Evolutionary conservation across 2,797 vertebrate genomes (phyloP).

Genomic region (Pantherophis vulpinus): DNA sequence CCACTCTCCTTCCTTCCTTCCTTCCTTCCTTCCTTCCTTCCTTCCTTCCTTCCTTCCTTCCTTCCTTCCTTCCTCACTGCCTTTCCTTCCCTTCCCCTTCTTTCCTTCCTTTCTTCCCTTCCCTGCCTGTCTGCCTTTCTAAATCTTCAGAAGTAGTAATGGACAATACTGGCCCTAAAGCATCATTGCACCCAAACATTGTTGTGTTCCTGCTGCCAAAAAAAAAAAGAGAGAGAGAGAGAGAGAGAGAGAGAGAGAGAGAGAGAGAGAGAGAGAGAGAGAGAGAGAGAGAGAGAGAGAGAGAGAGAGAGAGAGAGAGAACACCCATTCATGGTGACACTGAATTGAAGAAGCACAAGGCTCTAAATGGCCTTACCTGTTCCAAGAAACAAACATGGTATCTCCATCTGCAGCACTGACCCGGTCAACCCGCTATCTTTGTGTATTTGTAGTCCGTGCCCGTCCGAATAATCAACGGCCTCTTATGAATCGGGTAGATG

Average conservation of each 20-base stretch:
- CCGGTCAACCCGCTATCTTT: constrained; percentile 91
- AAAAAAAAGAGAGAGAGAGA: no score
- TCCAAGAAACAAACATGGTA: constrained; percentile 95
- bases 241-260: no score
- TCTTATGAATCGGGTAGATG: constrained; percentile 87
- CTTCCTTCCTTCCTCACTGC: no score
- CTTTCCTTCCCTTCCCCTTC: no score
- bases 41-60: background rate
- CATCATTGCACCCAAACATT: background rate
- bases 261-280: no score
- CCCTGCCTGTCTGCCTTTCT: background rate
- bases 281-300: no score
- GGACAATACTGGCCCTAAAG: background rate
- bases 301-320: no score
- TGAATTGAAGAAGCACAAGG: background rate
- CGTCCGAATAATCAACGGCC: constrained; percentile 88
- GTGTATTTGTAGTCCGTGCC: constrained; percentile 93
- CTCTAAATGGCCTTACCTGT: constrained; percentile 77
- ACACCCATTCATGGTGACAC: background rate
- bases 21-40: no score
- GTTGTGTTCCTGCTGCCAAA: no score
- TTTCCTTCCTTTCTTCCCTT: background rate
- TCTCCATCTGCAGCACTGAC: constrained; percentile 89
- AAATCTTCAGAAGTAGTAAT: background rate
- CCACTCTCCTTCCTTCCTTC: no score